Evolutionary conservation across 2,888 invertebrate genomes (phyloP), one percentile per base, ranked within the genome.

Genomic region (Campopleginae sp.): DNA sequence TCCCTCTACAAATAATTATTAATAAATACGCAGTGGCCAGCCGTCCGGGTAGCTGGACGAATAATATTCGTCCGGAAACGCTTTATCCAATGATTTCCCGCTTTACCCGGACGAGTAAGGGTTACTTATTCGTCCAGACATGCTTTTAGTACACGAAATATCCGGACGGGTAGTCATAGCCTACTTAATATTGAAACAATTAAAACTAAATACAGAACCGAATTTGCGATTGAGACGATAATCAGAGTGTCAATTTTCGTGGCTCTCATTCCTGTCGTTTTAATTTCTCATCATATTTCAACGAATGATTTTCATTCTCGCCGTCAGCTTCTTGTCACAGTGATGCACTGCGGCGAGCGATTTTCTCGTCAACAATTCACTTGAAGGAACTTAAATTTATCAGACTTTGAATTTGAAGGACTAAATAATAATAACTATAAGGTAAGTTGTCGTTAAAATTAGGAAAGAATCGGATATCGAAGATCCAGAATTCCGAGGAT

Each of bases 321-420:
- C 17, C 6, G 19, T 42, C 65, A n/a, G 38, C 6, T 19, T 27
- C 17, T 42, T 23, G 4, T 2, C 42, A 12, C 12, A 12, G 8
- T 5, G 2, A 23, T 27, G 19, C 65, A 38, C 42, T 65, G 14
- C n/a, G n/a, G 38, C 19, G 6, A 17, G 17, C 7, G 14, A n/a
- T 38, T 3, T 4, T 4, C 17, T 31, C 12, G n/a, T n/a, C 33
- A 44, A 27, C 7, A 31, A 10, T 51, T 19, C 17, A 23, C 51
- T 12, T 23, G 46, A 38, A n/a, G 33, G 44, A 14, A 51, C 79
- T 82, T 79, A 85, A 71, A 76, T 66, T 79, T 82, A 80, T 85
- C 85, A 85, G 85, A 85, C 82, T 85, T 85, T 82, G 68, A 27
- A 76, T 80, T 71, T 51, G 58, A 78, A 77, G 42, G 23, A 46